These are phyloP conservation scores for Myotis pilosus DNA, from an alignment of 2,797 vertebrate genomes.

Conservation along the genomic window DNA sequence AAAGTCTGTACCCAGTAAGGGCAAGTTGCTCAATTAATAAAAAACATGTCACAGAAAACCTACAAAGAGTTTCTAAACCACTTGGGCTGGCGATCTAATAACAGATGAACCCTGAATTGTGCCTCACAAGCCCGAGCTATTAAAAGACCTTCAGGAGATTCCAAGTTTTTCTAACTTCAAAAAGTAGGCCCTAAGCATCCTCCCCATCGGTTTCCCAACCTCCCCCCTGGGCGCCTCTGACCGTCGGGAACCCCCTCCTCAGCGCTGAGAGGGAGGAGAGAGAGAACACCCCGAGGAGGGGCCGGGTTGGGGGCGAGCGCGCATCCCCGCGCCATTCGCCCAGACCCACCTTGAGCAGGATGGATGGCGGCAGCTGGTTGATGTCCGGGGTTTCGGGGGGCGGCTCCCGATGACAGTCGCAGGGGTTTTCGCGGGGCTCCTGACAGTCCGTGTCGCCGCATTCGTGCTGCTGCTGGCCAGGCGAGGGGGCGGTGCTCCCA, in stretches of 20 bases:
- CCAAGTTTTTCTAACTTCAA: not conserved
- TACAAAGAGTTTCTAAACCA: not conserved
- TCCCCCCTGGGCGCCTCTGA: not conserved
- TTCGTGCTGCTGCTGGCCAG: conserved; percentile 75
- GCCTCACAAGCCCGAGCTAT: not conserved
- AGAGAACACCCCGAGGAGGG: not conserved
- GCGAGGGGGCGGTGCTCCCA: conserved; percentile 79
- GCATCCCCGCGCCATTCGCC: not conserved
- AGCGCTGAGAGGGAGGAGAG: conserved; percentile 30
- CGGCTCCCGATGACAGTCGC: conserved; percentile 84
- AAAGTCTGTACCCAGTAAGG: not conserved
- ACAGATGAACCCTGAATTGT: not conserved
- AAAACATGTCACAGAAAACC: not conserved
- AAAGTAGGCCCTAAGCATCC: not conserved
- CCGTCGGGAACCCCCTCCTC: conserved; percentile 46
- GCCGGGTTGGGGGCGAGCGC: not conserved
- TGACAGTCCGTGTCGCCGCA: conserved; percentile 83
- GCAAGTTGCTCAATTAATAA: not conserved
- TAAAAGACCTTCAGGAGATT: not conserved
- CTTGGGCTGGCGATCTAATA: not conserved
- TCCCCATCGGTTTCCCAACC: not conserved
- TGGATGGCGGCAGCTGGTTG: conserved; percentile 96
- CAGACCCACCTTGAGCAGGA: conserved; percentile 94
- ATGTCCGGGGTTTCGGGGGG: conserved; percentile 88
- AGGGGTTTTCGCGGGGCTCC: conserved; percentile 82